phyloP scores from a whole-genome alignment of 2,797 vertebrate species.

The Clamator glandarius region DNA sequence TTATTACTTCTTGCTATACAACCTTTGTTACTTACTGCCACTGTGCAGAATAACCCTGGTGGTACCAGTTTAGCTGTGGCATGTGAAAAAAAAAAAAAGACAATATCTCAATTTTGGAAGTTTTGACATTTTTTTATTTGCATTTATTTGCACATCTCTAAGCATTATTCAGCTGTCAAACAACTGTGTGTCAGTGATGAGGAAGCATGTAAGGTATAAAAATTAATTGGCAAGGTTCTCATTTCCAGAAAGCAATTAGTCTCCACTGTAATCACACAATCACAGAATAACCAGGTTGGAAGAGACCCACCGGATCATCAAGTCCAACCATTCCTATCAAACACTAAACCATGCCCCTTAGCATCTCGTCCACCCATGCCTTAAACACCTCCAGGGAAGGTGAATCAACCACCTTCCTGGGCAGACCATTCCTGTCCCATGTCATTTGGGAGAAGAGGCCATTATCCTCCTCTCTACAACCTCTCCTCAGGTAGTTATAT shows the following conservation, averaged over 20 bases:
- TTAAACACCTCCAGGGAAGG: no score
- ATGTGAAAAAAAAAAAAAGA: background rate
- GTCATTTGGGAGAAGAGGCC: no score
- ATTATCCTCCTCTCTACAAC: no score
- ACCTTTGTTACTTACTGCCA: background rate
- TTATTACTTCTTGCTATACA: background rate
- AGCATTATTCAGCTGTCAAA: conserved; percentile 24
- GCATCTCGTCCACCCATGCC: no score
- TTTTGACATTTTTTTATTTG: background rate
- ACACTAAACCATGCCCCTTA: no score
- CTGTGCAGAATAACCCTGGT: background rate
- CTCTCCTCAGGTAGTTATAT: no score
- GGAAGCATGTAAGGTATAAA: conserved; percentile 3
- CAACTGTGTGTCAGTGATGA: background rate
- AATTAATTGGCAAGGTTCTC: background rate
- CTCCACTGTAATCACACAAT: background rate
- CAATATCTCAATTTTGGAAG: background rate
- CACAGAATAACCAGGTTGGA: no score
- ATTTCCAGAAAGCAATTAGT: conserved; percentile 1
- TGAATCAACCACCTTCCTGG: no score
- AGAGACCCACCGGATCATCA: no score
- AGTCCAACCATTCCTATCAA: no score
- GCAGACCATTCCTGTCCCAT: no score
- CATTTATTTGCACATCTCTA: conserved; percentile 3
- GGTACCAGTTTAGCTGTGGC: background rate